Conservation (phyloP, 2,113 vertebrate species). For the Tyto alba region DNA sequence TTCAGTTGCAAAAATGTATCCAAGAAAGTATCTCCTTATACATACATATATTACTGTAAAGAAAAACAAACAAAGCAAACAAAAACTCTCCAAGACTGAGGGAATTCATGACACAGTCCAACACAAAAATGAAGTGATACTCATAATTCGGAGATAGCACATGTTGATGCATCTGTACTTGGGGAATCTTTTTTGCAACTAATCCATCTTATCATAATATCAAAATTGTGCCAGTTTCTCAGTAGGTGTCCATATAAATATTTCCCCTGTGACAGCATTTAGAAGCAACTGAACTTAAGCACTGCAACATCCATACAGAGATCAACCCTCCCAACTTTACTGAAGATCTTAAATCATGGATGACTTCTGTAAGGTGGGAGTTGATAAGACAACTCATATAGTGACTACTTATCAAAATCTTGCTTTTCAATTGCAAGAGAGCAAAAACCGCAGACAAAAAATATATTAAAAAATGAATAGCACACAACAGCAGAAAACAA, state of each 20-base stretch:
- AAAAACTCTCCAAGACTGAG: not conserved
- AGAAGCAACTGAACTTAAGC: not conserved
- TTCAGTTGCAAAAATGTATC: not conserved
- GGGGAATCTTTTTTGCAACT: not conserved
- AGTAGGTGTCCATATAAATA: not conserved
- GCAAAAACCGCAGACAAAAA: not conserved
- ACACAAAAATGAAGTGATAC: not conserved
- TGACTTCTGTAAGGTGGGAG: not conserved
- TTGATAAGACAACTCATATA: not conserved
- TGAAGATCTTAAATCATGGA: not conserved
- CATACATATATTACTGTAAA: not conserved
- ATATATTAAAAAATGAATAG: accelerated
- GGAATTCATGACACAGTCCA: not conserved
- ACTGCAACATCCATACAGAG: not conserved
- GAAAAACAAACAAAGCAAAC: not conserved
- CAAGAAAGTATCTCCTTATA: not conserved
- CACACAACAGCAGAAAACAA: not conserved
- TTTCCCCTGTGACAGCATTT: not conserved
- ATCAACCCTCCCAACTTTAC: not conserved
- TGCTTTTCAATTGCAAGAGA: not conserved
- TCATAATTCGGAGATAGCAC: not conserved
- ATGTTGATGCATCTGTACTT: not conserved
- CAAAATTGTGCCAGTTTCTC: not conserved
- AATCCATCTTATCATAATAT: not conserved
- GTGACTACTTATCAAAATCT: not conserved